These are phyloP conservation scores for Tachypleus tridentatus DNA, from an alignment of 1,140 invertebrate species.

Conservation along the genomic window DNA sequence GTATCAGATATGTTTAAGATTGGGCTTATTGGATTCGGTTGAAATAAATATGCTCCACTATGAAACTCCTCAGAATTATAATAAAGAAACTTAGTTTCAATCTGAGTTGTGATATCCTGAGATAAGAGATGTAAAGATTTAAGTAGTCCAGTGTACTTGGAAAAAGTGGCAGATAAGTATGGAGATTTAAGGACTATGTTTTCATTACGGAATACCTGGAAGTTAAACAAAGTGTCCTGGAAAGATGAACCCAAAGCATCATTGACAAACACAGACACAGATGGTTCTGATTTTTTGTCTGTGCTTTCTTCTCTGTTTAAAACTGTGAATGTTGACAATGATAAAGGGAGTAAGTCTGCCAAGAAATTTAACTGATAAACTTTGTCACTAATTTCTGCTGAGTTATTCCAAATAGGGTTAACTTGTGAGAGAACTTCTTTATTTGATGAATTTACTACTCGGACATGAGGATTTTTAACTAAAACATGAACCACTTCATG, in stretches of 20 bases:
- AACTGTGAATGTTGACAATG: constrained; percentile 55
- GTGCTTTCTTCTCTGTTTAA: constrained; percentile 23
- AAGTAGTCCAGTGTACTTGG: constrained; percentile 65
- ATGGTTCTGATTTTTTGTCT: background rate
- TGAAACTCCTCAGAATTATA: constrained; percentile 81
- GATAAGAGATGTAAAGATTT: constrained; percentile 50
- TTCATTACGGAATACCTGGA: constrained; percentile 10
- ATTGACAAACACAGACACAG: constrained; percentile 9
- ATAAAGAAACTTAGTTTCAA: constrained; percentile 56
- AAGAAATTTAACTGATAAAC: constrained; percentile 62
- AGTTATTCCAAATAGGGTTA: constrained; percentile 57
- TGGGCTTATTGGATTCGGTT: constrained; percentile 54
- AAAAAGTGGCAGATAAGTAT: constrained; percentile 59
- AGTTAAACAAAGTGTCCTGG: constrained; percentile 17
- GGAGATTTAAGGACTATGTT: constrained; percentile 79
- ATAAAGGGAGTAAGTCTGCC: constrained; percentile 58
- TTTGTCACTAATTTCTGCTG: constrained; percentile 15
- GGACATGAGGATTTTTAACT: constrained; percentile 53
- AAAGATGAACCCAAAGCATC: constrained; percentile 4
- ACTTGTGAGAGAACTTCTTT: constrained; percentile 53
- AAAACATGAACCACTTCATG: constrained; percentile 60
- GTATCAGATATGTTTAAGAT: constrained; percentile 44
- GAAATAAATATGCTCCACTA: constrained; percentile 92
- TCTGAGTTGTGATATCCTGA: constrained; percentile 55
- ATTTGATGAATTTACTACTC: constrained; percentile 50